Percentiles rank a stretch among this genome's conserved stretches.
Conservation (phyloP, 2,888 invertebrate species). For the Deilephila porcellus region DNA sequence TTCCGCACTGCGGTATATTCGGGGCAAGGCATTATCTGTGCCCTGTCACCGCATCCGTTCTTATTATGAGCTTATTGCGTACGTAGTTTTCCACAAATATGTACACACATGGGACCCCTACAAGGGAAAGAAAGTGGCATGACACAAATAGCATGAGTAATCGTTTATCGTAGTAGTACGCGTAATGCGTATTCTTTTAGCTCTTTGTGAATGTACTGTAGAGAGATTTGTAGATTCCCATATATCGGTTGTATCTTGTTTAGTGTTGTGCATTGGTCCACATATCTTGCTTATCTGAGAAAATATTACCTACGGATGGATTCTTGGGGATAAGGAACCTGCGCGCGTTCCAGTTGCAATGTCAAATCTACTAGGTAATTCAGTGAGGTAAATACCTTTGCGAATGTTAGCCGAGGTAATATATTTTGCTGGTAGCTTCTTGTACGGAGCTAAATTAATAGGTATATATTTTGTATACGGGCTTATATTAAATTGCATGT, state of each 20-base stretch:
- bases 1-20: conserved; percentile 71
- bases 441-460: background rate
- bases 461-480: background rate
- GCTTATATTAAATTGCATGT: background rate
- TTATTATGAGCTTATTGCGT: conserved; percentile 62
- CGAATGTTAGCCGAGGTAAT: conserved; percentile 7
- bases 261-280: conserved; percentile 50
- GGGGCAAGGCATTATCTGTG: conserved; percentile 64
- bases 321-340: conserved; percentile 38
- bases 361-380: conserved; percentile 26
- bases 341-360: conserved; percentile 36
- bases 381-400: conserved; percentile 11
- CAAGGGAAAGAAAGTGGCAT: conserved; percentile 10
- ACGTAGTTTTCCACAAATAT: conserved; percentile 43
- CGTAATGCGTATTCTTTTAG: background rate
- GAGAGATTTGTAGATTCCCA: conserved; percentile 18
- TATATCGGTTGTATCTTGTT: conserved; percentile 39
- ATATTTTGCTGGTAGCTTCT: conserved; percentile 1
- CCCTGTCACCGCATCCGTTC: conserved; percentile 69
- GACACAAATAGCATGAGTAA: conserved; percentile 9
- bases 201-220: background rate
- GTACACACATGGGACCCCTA: conserved; percentile 36
- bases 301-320: conserved; percentile 47
- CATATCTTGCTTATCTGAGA: conserved; percentile 50
- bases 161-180: background rate